Conservation (phyloP, 64 coral and sea anemone genomes). For the Montipora efflorescens region DNA sequence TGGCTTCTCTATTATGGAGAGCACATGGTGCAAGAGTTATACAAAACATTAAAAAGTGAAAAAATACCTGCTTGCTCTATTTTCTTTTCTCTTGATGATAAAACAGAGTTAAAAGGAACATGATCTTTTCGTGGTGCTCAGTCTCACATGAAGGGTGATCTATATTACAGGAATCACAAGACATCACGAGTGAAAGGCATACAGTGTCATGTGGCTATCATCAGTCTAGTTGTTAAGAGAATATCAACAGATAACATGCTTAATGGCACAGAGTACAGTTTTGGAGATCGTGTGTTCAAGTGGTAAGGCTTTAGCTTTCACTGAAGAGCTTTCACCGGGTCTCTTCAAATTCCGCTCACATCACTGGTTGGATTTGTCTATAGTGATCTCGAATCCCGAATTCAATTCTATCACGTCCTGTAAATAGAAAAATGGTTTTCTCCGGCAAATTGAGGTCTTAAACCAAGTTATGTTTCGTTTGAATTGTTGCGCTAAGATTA, state of each 20-base stretch:
- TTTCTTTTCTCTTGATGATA: background rate
- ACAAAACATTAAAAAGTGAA: background rate
- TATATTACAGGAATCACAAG: background rate
- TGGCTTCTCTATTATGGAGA: background rate
- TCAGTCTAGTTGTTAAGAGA: background rate
- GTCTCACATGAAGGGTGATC: too few species aligned
- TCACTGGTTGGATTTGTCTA: too few species aligned
- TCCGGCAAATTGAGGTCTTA: too few species aligned
- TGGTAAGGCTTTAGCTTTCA: too few species aligned
- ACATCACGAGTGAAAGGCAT: background rate
- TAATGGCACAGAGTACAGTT: background rate
- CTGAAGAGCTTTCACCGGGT: too few species aligned
- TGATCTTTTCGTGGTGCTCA: background rate
- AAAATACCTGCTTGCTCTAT: background rate
- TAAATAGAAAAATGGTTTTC: too few species aligned
- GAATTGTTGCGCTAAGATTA: too few species aligned
- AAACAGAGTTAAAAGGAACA: background rate
- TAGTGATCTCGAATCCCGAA: too few species aligned
- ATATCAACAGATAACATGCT: background rate
- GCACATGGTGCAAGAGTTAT: background rate
- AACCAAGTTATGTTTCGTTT: too few species aligned
- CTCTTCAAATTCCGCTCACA: too few species aligned
- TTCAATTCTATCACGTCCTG: too few species aligned
- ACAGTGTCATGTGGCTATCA: background rate
- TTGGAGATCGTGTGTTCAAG: too few species aligned